Conservation (phyloP, 2,797 vertebrate species). For the Sparidentex hasta region DNA sequence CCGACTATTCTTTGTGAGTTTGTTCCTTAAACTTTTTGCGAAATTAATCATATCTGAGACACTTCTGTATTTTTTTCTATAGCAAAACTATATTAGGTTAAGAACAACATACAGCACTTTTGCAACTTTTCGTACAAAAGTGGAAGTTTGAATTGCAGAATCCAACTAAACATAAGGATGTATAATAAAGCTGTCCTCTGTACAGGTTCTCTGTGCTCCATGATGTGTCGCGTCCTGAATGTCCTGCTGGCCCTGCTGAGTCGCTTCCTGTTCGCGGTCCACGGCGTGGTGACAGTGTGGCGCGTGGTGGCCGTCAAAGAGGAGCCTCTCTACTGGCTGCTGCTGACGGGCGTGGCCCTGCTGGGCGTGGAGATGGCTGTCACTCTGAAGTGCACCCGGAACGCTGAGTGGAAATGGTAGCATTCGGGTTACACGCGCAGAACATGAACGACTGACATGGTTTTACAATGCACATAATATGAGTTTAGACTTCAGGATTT, state of each 20-base stretch:
- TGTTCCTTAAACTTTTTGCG: slow-evolving; percentile 17
- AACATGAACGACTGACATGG: neutral
- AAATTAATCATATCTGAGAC: slow-evolving; percentile 28
- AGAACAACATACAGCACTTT: slow-evolving; percentile 21
- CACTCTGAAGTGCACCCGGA: slow-evolving; percentile 82
- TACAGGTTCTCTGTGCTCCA: slow-evolving; percentile 42
- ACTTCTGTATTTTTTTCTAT: slow-evolving; percentile 6
- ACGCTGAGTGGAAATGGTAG: slow-evolving; percentile 90
- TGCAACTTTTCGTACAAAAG: slow-evolving; percentile 8
- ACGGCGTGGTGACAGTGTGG: slow-evolving; percentile 83
- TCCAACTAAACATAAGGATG: neutral
- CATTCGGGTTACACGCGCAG: neutral
- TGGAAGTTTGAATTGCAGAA: slow-evolving; percentile 6
- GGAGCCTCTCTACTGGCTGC: slow-evolving; percentile 81
- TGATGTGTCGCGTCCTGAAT: slow-evolving; percentile 78
- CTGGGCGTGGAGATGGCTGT: slow-evolving; percentile 84
- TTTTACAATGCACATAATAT: neutral
- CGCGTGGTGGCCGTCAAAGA: slow-evolving; percentile 76
- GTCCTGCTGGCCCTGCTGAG: slow-evolving; percentile 83
- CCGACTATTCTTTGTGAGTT: neutral
- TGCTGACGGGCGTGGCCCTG: slow-evolving; percentile 82
- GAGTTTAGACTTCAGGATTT: neutral
- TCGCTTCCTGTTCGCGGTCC: slow-evolving; percentile 82
- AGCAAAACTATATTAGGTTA: slow-evolving; percentile 6
- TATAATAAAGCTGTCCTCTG: neutral